Evolutionary conservation across 1,140 invertebrate genomes (phyloP), one percentile per base, ranked within the genome.

Genomic region (Papilio glaucus): DNA sequence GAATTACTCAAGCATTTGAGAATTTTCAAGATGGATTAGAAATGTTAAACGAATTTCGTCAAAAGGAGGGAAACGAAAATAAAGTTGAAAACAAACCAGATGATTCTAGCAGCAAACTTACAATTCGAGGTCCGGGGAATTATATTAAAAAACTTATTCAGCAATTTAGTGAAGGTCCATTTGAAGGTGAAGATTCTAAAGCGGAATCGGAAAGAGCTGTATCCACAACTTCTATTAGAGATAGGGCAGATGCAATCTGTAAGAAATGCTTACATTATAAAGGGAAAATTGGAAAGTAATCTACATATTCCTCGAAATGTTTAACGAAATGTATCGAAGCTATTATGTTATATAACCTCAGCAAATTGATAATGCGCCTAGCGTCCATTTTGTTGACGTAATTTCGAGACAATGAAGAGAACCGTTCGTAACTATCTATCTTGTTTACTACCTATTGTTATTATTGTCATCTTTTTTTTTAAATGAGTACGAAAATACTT

Each of bases 251-350:
- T 76, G 92, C 92, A 2, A 93, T 94, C 77, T 94, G 93, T 72
- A 94, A 93, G 78, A 94, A 94, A 81, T 94, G 92, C 77, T 83
- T 94, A 33, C 93, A 93, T 85, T 94, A 93, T 53, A 94, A 93
- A 82, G 92, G 92, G 4, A 93, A 90, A 77, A 82, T 87, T 68
- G 76, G 80, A 39, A 91, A 91, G 73, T 91, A 85, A 86, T 53
- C 2, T 24, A 42, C 6, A 62, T 39, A 21, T 3, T 0, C 33
- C 13, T 49, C n/a, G 33, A 42, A 15, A 42, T 62, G 15, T 15
- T 10, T 13, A 37, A 9, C n/a, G 21, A 1, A 57, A 24, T n/a
- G n/a, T n/a, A n/a, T n/a, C 12, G 21, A 0, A 26, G 21, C 18
- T 53, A 57, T 57, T 57, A n/a, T n/a, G n/a, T n/a, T n/a, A n/a